phyloP scores from a whole-genome alignment of 2,888 invertebrate genomes.

The Amphipyra berbera region DNA sequence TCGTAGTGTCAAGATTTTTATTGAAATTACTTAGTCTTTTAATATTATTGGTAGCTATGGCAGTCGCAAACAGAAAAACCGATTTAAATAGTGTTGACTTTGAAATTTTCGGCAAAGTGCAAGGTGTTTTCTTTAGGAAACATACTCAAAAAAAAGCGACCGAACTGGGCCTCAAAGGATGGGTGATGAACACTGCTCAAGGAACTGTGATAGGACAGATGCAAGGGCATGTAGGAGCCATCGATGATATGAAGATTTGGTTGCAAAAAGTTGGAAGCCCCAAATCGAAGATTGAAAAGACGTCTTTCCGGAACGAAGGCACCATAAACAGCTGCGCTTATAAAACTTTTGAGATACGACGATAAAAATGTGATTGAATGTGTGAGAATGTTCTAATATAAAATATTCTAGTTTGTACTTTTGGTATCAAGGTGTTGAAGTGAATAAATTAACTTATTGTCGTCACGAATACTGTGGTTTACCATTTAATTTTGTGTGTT shows the following conservation, averaged over 20 bases:
- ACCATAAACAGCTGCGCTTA: constrained; percentile 84
- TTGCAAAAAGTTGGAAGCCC: constrained; percentile 92
- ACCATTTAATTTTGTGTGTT: too few species aligned
- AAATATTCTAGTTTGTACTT: constrained; percentile 15
- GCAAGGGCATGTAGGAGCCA: constrained; percentile 89
- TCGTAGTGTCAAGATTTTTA: constrained; percentile 5
- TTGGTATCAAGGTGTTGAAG: constrained; percentile 9
- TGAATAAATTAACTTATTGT: background rate
- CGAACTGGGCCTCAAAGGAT: constrained; percentile 91
- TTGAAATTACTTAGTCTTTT: constrained; percentile 8
- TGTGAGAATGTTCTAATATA: background rate
- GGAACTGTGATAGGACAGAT: constrained; percentile 92
- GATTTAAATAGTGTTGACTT: constrained; percentile 82
- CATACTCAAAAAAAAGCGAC: constrained; percentile 91
- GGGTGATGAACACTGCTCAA: constrained; percentile 93
- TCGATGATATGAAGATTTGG: constrained; percentile 91
- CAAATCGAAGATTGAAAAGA: constrained; percentile 91
- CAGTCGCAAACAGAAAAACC: constrained; percentile 63
- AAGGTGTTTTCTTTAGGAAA: constrained; percentile 90
- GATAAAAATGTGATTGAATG: constrained; percentile 58
- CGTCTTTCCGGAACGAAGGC: constrained; percentile 91
- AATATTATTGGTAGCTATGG: constrained; percentile 53
- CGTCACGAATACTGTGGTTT: too few species aligned
- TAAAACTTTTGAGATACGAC: constrained; percentile 85
- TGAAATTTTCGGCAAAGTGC: constrained; percentile 91